Evolutionary conservation across 2,888 invertebrate species (phyloP).

Genomic region (Eilema depressum): DNA sequence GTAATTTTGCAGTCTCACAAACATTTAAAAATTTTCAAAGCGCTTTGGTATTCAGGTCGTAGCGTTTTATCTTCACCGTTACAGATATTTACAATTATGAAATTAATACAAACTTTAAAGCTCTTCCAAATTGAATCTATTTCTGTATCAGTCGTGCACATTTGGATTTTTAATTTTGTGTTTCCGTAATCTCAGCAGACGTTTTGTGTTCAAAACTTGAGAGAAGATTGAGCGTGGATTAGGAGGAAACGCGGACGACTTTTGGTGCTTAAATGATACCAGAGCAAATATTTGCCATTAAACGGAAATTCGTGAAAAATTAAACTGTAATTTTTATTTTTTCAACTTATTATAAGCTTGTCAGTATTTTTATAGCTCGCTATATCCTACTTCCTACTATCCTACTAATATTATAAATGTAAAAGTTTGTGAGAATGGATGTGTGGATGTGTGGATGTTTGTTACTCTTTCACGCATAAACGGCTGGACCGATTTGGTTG

Average conservation of each 20-base stretch:
- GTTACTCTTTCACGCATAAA: too few species aligned
- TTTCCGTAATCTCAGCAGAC: neutral
- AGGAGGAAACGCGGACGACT: neutral
- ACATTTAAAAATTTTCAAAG: neutral
- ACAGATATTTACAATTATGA: neutral
- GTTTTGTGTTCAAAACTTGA: neutral
- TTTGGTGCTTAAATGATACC: neutral
- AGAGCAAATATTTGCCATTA: too few species aligned
- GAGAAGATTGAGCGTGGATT: neutral
- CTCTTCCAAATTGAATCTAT: neutral
- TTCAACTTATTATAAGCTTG: neutral
- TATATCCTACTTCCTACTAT: too few species aligned
- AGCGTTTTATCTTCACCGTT: neutral
- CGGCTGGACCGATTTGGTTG: too few species aligned
- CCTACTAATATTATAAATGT: too few species aligned
- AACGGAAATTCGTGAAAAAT: neutral
- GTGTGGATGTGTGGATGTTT: too few species aligned
- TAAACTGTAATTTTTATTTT: neutral
- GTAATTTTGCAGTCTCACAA: neutral
- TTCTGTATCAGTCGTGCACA: neutral
- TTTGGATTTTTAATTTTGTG: constrained; percentile 1
- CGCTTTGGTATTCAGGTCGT: constrained; percentile 1
- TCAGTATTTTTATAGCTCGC: too few species aligned
- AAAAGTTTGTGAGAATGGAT: too few species aligned
- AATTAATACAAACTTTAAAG: neutral